Evolutionary conservation across 1,140 invertebrate species (phyloP).

Genomic region (Aphidius ervi): DNA sequence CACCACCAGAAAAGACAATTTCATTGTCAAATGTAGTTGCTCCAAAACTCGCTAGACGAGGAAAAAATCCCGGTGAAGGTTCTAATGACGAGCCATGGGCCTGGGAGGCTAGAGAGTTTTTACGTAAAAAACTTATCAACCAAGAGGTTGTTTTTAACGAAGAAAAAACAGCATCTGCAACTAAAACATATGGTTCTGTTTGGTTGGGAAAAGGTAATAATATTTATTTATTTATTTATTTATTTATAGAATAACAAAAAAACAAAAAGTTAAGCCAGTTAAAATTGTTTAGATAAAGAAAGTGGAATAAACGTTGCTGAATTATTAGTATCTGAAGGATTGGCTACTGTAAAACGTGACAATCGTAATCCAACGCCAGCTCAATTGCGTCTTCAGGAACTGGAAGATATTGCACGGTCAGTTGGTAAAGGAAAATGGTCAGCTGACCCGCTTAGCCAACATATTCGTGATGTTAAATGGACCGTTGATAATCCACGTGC

Average conservation of each 20-base stretch:
- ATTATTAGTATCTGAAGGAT: slow-evolving; percentile 78
- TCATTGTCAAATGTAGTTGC: slow-evolving; percentile 87
- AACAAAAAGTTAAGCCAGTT: background rate
- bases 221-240: slow-evolving; percentile 1
- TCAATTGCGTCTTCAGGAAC: slow-evolving; percentile 67
- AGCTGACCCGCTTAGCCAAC: slow-evolving; percentile 52
- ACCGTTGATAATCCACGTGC: slow-evolving; percentile 75
- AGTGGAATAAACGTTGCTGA: slow-evolving; percentile 85
- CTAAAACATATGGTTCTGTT: slow-evolving; percentile 83
- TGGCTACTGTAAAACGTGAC: slow-evolving; percentile 78
- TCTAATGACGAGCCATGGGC: slow-evolving; percentile 90
- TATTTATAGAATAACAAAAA: background rate
- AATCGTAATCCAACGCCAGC: slow-evolving; percentile 64
- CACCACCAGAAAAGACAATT: slow-evolving; percentile 87
- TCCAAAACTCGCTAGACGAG: slow-evolving; percentile 79
- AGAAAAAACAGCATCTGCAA: slow-evolving; percentile 68
- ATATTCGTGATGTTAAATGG: slow-evolving; percentile 86
- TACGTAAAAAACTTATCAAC: slow-evolving; percentile 88
- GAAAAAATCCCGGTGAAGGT: slow-evolving; percentile 53
- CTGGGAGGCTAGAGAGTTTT: slow-evolving; percentile 93
- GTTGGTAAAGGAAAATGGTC: slow-evolving; percentile 85
- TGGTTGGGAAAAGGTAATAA: slow-evolving; percentile 74
- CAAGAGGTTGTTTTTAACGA: slow-evolving; percentile 78
- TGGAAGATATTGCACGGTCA: slow-evolving; percentile 87
- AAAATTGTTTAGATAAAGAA: slow-evolving; percentile 56